Evolutionary conservation across 1,140 invertebrate species (phyloP).

Genomic region (Drosophila grimshawi): DNA sequence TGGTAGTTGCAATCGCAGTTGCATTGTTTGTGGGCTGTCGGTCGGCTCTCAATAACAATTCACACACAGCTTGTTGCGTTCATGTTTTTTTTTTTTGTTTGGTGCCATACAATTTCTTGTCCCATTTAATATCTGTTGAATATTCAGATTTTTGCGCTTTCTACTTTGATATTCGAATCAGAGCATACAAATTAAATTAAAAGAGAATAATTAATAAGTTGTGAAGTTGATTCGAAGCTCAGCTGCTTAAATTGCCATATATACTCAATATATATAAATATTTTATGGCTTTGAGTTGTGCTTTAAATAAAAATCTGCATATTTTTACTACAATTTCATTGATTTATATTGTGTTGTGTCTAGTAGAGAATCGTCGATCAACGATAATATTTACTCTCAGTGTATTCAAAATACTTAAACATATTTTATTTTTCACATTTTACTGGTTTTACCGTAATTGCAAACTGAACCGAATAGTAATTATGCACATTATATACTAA

Average conservation of each 20-base stretch:
- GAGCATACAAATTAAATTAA: slow-evolving; percentile 29
- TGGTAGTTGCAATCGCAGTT: slow-evolving; percentile 2
- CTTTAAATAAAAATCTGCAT: slow-evolving; percentile 18
- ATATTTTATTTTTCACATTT: neutral
- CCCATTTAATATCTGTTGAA: slow-evolving; percentile 48
- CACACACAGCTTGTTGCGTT: slow-evolving; percentile 41
- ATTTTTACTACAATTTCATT: slow-evolving; percentile 1
- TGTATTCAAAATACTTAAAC: too few relatives aligned
- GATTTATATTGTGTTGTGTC: neutral
- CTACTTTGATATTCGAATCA: slow-evolving; percentile 40
- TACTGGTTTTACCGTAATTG: neutral
- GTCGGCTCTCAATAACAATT: slow-evolving; percentile 51
- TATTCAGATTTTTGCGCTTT: slow-evolving; percentile 45
- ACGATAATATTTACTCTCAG: neutral
- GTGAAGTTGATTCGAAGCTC: slow-evolving; percentile 5
- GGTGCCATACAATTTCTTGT: slow-evolving; percentile 20
- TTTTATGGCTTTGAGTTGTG: slow-evolving; percentile 9
- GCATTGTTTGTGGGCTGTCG: slow-evolving; percentile 29
- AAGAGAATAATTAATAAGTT: slow-evolving; percentile 47
- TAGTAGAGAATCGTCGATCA: too few relatives aligned
- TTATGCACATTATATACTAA: slow-evolving; percentile 3
- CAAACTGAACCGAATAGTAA: neutral
- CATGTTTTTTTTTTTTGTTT: slow-evolving; percentile 22
- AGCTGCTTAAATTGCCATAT: slow-evolving; percentile 8
- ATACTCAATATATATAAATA: neutral